Percentiles rank a stretch among this genome's conserved stretches.
Evolutionary conservation across 1,140 invertebrate species (phyloP).

Genomic region (Drosophila ohnishii): DNA sequence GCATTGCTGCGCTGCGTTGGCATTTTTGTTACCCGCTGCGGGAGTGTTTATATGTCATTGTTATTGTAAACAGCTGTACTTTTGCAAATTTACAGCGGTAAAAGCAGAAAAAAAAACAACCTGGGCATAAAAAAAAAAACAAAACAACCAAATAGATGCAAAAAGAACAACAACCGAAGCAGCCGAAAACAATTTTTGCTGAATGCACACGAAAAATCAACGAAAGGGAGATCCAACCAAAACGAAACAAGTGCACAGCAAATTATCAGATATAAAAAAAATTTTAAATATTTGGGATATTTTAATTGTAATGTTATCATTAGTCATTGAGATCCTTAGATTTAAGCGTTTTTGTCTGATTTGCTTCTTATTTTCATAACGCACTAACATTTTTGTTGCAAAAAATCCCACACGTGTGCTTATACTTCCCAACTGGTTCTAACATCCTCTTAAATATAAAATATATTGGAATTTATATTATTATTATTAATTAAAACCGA

Average conservation of each 20-base stretch:
- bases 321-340: neutral
- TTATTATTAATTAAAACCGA: neutral
- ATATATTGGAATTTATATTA: no score
- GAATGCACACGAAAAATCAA: constrained; percentile 63
- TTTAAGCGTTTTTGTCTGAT: no score
- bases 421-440: no score
- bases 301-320: neutral
- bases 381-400: no score
- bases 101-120: constrained; percentile 33
- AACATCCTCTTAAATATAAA: no score
- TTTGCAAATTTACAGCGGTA: constrained; percentile 66
- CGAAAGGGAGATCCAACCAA: constrained; percentile 22
- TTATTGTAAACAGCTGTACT: constrained; percentile 73
- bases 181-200: constrained; percentile 53
- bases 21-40: constrained; percentile 44
- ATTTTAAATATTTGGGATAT: neutral
- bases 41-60: constrained; percentile 65
- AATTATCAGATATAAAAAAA: constrained; percentile 3
- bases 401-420: no score
- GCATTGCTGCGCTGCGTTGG: constrained; percentile 51
- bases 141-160: constrained; percentile 35
- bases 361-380: no score
- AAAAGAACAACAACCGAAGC: constrained; percentile 24
- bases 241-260: constrained; percentile 13
- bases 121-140: constrained; percentile 32